phyloP scores from a whole-genome alignment of 2,797 vertebrate species.

The Sternarchorhynchus goeldii region DNA sequence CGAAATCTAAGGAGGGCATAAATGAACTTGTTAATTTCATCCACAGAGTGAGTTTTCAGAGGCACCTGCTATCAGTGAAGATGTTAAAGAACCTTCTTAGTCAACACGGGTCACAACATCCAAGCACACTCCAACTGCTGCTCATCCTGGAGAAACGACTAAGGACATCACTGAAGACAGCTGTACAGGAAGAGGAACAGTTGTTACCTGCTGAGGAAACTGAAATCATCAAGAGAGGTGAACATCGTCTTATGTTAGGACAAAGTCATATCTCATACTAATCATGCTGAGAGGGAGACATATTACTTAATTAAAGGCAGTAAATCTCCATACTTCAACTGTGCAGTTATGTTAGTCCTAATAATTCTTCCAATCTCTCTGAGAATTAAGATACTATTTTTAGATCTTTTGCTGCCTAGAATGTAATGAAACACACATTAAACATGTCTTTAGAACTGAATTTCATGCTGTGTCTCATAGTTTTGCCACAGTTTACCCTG shows the following conservation, averaged over 20 bases:
- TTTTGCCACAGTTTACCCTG: not conserved
- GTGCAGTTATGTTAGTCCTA: constrained; percentile 35
- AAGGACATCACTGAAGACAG: constrained; percentile 23
- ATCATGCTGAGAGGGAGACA: constrained; percentile 4
- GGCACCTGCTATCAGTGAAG: constrained; percentile 6
- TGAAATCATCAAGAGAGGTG: not conserved
- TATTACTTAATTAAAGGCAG: constrained; percentile 38
- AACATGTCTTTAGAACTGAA: constrained; percentile 12
- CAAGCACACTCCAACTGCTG: constrained; percentile 1
- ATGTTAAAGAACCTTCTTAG: constrained; percentile 22
- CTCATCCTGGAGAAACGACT: constrained; percentile 5
- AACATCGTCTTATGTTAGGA: constrained; percentile 12
- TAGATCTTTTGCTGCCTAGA: constrained; percentile 9
- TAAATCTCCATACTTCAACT: constrained; percentile 34
- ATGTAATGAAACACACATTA: constrained; percentile 34
- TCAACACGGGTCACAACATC: constrained; percentile 5
- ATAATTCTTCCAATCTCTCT: constrained; percentile 48
- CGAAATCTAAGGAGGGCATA: constrained; percentile 53
- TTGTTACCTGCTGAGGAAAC: constrained; percentile 17
- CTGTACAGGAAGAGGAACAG: constrained; percentile 49
- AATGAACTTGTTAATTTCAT: constrained; percentile 36
- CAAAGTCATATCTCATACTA: not conserved
- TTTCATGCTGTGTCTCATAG: no score
- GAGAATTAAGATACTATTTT: constrained; percentile 41
- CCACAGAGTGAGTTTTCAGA: constrained; percentile 9